Conservation (phyloP, 1,140 invertebrate species). For the Pomacea maculata region DNA sequence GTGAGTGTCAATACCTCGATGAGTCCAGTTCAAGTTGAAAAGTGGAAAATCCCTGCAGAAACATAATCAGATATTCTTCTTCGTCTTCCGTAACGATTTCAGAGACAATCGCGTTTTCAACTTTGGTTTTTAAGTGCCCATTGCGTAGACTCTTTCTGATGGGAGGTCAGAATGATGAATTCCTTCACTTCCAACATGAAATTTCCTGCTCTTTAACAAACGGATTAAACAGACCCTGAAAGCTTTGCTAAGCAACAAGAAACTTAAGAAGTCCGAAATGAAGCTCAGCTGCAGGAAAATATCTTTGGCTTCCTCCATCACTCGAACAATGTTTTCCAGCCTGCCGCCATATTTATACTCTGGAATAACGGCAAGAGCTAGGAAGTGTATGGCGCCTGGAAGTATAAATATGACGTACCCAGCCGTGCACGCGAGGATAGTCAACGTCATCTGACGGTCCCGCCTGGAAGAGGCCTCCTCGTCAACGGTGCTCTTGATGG, state of each 20-base stretch:
- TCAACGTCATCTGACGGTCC: constrained; percentile 1
- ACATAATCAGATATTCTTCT: too few species aligned
- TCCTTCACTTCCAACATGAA: too few species aligned
- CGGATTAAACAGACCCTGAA: neutral
- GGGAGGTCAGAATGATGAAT: too few species aligned
- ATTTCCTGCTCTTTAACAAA: too few species aligned
- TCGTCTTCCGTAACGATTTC: too few species aligned
- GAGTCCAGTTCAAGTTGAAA: too few species aligned
- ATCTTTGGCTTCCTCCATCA: neutral
- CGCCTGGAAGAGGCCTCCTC: neutral
- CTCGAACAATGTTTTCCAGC: neutral
- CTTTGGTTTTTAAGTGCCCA: too few species aligned
- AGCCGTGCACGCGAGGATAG: neutral
- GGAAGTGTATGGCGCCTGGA: neutral
- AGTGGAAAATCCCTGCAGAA: too few species aligned
- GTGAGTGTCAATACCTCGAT: too few species aligned
- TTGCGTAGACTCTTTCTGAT: too few species aligned
- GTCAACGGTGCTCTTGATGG: neutral
- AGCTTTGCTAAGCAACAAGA: neutral
- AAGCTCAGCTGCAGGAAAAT: neutral
- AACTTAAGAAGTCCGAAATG: neutral
- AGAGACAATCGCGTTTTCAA: too few species aligned
- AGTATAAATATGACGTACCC: neutral
- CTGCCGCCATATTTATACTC: neutral
- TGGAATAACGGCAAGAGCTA: neutral